phyloP scores from a whole-genome alignment of 2,888 invertebrate species.

The Synanthedon formicaeformis region DNA sequence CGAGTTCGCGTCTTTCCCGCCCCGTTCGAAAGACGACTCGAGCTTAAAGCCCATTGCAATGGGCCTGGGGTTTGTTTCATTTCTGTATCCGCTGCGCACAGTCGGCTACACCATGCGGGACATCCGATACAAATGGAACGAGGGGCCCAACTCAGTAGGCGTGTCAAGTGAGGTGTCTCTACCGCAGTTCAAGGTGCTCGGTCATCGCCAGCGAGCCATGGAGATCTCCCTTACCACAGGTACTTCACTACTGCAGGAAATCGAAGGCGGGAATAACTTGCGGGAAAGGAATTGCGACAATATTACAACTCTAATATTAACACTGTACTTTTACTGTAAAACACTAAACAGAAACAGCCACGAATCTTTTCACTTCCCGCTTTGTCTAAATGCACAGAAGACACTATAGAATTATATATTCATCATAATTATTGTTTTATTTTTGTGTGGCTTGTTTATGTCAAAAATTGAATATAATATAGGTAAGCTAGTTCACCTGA shows the following conservation, averaged over 20 bases:
- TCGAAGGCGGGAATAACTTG: slow-evolving; percentile 31
- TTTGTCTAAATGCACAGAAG: slow-evolving; percentile 64
- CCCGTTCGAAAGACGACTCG: slow-evolving; percentile 60
- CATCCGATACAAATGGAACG: slow-evolving; percentile 98
- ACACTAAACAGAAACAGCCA: slow-evolving; percentile 63
- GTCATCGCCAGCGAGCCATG: slow-evolving; percentile 95
- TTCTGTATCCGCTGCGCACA: slow-evolving; percentile 72
- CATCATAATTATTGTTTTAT: slow-evolving; percentile 44
- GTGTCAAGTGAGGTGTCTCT: slow-evolving; percentile 96
- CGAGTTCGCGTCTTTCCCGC: slow-evolving; percentile 49
- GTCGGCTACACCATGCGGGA: slow-evolving; percentile 99
- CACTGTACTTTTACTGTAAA: slow-evolving; percentile 34
- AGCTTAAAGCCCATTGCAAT: slow-evolving; percentile 11
- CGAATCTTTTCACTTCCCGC: slow-evolving; percentile 66
- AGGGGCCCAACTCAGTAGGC: slow-evolving; percentile 94
- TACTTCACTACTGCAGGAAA: slow-evolving; percentile 49
- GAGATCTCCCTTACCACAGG: slow-evolving; percentile 97
- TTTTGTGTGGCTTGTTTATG: slow-evolving; percentile 33
- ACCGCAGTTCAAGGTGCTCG: slow-evolving; percentile 98
- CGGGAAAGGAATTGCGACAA: slow-evolving; percentile 33
- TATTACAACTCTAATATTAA: slow-evolving; percentile 4
- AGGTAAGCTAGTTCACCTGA: background rate
- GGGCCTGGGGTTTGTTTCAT: slow-evolving; percentile 52
- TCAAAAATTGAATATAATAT: background rate
- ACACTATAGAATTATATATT: slow-evolving; percentile 20